phyloP scores from a whole-genome alignment of 2,113 vertebrate genomes.

The Panthera leo region DNA sequence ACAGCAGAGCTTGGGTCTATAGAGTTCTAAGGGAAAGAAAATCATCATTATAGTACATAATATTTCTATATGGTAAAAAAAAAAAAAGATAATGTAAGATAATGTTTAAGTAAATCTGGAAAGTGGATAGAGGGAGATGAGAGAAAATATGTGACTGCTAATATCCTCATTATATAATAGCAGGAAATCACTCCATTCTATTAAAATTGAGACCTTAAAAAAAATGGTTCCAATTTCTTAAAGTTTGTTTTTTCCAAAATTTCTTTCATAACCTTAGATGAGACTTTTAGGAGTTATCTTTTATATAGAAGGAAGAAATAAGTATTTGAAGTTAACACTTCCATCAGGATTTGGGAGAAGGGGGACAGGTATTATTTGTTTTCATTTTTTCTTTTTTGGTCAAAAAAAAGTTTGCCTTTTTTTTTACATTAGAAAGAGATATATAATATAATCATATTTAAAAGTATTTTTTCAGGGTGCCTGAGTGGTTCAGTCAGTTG shows the following conservation, averaged over 20 bases:
- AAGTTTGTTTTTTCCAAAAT: background rate
- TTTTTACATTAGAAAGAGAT: background rate
- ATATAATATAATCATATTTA: background rate
- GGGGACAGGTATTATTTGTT: background rate
- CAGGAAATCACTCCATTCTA: background rate
- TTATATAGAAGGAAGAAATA: background rate
- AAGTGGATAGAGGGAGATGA: background rate
- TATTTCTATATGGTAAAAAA: background rate
- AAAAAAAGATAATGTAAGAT: background rate
- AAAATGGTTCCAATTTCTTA: background rate
- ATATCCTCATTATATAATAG: background rate
- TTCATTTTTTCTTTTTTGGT: background rate
- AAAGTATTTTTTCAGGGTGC: background rate
- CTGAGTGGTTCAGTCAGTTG: too few species aligned
- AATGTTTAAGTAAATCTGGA: background rate
- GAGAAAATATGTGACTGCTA: background rate
- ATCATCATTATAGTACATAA: background rate
- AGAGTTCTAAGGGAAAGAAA: background rate
- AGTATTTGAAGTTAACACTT: background rate
- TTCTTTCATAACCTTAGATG: background rate
- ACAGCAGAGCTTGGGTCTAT: background rate
- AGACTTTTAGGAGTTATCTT: background rate
- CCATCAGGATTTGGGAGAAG: background rate
- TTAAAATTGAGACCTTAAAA: constrained; percentile 1
- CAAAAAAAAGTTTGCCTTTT: background rate